Evolutionary conservation across 2,797 vertebrate genomes (phyloP), one percentile per base, ranked within the genome.

Genomic region (Petrocephalus schoutedeni): DNA sequence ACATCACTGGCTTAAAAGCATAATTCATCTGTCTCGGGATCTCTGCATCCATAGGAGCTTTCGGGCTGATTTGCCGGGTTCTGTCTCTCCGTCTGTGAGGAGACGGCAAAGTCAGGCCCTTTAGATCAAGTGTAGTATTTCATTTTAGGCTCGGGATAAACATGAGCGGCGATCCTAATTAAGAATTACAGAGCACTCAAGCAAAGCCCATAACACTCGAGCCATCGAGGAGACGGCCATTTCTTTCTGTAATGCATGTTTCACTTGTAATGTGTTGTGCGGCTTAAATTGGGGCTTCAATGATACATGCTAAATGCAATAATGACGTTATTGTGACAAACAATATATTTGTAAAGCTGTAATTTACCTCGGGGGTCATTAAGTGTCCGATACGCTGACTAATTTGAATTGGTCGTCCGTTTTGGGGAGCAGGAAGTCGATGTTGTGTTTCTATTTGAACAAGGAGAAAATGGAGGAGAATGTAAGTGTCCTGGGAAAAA

Each of bases 1-100:
- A 93, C 95, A 95, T 95, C 95, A 95, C 93, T 93, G 93, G 93
- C 93, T 95, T 93, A 94, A 94, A 93, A 94, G 94, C 94, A 90
- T 90, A 91, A 95, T 95, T 93, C 89, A 93, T 93, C 93, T 93
- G 92, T 88, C 90, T 92, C 89, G 87, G 89, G 88, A 93, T 92
- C 87, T 88, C 91, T 86, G 88, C 90, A 88, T 93, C 88, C 87
- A 86, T 87, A 90, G 91, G 92, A 89, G 91, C 92, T 93, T 92
- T 59, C 86, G 87, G 89, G 91, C 90, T 89, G 92, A 92, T 94
- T 93, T 93, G 94, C 91, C 28, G 92, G 89, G 89, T 80, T 51
- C 53, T 88, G 89, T 87, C 89, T 86, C 89, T 82, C 49, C 86
- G 89, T 86, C 88, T 87, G 59, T 86, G 87, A 49, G 86, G 90